Percentiles rank a stretch among this genome's conserved stretches.
These are phyloP conservation scores for Drosophila villosipedis DNA, from an alignment of 2,888 invertebrate genomes.

Conservation along the genomic window DNA sequence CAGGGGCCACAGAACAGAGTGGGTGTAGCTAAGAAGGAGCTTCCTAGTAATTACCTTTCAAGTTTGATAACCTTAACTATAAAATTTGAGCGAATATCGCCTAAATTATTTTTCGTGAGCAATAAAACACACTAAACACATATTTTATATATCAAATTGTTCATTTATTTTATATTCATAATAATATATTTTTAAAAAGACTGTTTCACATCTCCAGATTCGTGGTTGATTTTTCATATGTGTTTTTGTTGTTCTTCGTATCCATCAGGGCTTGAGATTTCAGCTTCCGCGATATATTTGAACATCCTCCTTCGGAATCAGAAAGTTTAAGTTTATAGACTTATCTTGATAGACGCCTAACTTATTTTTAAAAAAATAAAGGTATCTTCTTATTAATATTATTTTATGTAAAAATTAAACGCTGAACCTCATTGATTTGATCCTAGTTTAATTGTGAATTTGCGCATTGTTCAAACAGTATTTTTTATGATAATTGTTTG, in stretches of 20 bases:
- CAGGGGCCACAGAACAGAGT: too few species aligned
- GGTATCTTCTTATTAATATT: too few species aligned
- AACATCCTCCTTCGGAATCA: background rate
- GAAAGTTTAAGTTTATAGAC: background rate
- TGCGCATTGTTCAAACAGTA: background rate
- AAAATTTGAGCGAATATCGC: too few species aligned
- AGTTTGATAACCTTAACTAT: background rate
- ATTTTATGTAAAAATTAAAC: too few species aligned
- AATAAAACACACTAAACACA: too few species aligned
- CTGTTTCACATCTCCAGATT: background rate
- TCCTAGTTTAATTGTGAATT: too few species aligned
- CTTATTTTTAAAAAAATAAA: too few species aligned
- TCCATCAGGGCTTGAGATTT: background rate
- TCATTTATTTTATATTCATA: too few species aligned
- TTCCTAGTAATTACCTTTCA: background rate
- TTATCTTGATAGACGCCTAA: background rate
- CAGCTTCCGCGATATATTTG: background rate
- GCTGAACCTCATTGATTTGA: too few species aligned
- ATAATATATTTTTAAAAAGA: too few species aligned
- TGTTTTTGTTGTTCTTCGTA: background rate
- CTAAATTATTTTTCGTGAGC: too few species aligned
- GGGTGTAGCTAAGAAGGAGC: background rate
- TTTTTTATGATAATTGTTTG: background rate
- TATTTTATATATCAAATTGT: too few species aligned
- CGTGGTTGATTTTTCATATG: background rate